Percentiles rank a stretch among this genome's conserved stretches.
phyloP scores from a whole-genome alignment of 92 coral and sea anemone species.

The Heteractis magnifica region DNA sequence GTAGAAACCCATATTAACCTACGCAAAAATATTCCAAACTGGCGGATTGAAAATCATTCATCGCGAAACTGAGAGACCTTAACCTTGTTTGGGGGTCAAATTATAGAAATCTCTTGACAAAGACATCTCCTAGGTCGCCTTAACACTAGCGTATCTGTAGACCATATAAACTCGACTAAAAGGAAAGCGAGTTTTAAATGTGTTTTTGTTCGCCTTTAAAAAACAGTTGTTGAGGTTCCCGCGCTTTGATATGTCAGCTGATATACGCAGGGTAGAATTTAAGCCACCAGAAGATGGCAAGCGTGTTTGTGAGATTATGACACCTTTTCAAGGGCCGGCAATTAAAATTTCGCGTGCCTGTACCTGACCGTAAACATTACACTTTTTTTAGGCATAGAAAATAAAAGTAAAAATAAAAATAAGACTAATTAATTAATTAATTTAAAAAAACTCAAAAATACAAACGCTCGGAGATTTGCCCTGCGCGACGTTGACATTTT shows the following conservation, averaged over 20 bases:
- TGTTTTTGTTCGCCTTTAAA: not conserved
- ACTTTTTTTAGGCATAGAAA: too few species aligned
- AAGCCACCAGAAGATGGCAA: not conserved
- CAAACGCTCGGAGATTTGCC: too few species aligned
- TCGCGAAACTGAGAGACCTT: not conserved
- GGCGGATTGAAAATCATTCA: too few species aligned
- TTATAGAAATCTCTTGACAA: not conserved
- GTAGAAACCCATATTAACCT: too few species aligned
- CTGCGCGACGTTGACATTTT: too few species aligned
- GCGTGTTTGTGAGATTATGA: not conserved
- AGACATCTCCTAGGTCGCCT: not conserved
- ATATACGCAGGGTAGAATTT: not conserved
- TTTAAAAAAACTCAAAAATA: too few species aligned
- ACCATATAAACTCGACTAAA: not conserved
- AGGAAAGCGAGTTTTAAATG: not conserved
- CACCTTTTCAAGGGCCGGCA: not conserved
- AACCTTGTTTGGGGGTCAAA: not conserved
- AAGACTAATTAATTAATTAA: too few species aligned
- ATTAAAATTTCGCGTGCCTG: not conserved
- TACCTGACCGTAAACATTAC: too few species aligned
- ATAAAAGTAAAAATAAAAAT: too few species aligned
- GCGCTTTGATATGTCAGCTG: not conserved
- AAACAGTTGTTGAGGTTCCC: not conserved
- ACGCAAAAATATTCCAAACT: too few species aligned
- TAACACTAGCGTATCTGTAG: not conserved